Evolutionary conservation across 2,888 invertebrate species (phyloP).

Genomic region (Pollenia labialis): DNA sequence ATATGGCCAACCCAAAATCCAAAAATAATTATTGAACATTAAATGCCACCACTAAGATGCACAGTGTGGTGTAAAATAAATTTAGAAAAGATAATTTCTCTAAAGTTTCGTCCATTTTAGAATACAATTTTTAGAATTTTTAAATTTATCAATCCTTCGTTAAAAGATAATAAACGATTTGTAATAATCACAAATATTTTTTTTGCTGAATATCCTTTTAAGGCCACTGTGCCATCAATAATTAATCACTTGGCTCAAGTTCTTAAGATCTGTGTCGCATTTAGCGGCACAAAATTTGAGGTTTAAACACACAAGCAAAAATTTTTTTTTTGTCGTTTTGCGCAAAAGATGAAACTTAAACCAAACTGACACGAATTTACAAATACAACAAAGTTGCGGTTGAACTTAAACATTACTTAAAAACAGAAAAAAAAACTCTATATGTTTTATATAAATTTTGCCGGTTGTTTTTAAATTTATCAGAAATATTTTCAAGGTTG

Average conservation of each 20-base stretch:
- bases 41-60: too few species aligned
- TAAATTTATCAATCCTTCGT: too few species aligned
- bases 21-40: too few species aligned
- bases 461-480: slow-evolving; percentile 28
- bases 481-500: slow-evolving; percentile 40
- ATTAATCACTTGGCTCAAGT: slow-evolving; percentile 62
- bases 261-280: slow-evolving; percentile 51
- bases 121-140: too few species aligned
- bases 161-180: too few species aligned
- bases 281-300: slow-evolving; percentile 51
- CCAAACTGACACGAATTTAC: slow-evolving; percentile 2
- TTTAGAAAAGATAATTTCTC: too few species aligned
- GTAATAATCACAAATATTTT: too few species aligned
- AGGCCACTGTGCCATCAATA: slow-evolving; percentile 28
- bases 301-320: slow-evolving; percentile 23
- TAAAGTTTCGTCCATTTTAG: too few species aligned
- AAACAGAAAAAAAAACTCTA: slow-evolving; percentile 19
- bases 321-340: neutral
- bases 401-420: slow-evolving; percentile 62
- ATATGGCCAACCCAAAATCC: too few species aligned
- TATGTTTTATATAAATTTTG: slow-evolving; percentile 7
- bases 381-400: slow-evolving; percentile 19
- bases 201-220: too few species aligned
- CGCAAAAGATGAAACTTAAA: slow-evolving; percentile 12
- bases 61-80: too few species aligned